Evolutionary conservation across 2,113 vertebrate genomes (phyloP).

Genomic region (Tyto alba): DNA sequence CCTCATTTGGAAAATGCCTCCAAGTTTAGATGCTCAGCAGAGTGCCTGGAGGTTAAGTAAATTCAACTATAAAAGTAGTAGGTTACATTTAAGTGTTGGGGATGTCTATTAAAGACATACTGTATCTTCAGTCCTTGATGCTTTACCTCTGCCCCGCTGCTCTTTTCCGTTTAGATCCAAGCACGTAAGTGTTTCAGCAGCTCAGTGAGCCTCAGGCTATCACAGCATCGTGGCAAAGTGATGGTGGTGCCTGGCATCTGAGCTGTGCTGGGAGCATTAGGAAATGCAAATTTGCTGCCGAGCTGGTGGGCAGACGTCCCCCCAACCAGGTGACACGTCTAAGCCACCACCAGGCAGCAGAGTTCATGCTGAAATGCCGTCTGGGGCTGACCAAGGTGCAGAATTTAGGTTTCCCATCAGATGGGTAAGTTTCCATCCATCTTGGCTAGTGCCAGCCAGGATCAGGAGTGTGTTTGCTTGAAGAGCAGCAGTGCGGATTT

Average conservation of each 20-base stretch:
- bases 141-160: not conserved
- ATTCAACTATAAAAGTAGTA: not conserved
- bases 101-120: not conserved
- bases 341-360: not conserved
- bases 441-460: not conserved
- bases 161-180: not conserved
- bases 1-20: not conserved
- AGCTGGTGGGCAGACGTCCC: not conserved
- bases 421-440: not conserved
- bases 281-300: too few species aligned
- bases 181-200: not conserved
- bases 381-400: not conserved
- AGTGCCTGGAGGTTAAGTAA: not conserved
- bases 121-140: not conserved
- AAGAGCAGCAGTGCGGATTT: not conserved
- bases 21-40: not conserved
- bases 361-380: not conserved
- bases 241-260: not conserved
- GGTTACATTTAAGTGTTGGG: not conserved
- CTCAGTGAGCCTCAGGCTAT: not conserved
- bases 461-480: not conserved
- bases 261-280: not conserved
- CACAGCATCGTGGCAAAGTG: accelerated
- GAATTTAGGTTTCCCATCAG: not conserved
- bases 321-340: accelerated